A percentile compares a stretch with the other conserved stretches of the same genome.
phyloP scores from a whole-genome alignment of 1,140 invertebrate genomes.

The Cylas formicarius region DNA sequence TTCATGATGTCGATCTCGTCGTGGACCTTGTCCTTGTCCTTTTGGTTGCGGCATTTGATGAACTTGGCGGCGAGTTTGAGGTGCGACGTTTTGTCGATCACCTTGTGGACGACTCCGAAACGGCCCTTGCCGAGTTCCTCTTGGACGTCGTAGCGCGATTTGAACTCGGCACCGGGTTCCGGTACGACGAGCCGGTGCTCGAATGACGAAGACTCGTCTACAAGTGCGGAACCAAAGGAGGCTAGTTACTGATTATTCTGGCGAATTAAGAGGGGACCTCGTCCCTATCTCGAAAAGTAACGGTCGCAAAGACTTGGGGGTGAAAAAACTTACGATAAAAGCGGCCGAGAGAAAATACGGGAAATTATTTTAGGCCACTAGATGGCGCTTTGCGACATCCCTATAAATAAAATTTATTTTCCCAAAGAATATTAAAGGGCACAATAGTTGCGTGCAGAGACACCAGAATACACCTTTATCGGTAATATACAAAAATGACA shows the following conservation, averaged over 20 bases:
- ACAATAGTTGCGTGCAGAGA: too few species aligned
- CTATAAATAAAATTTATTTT: too few species aligned
- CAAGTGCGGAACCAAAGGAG: slow-evolving; percentile 17
- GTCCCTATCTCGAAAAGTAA: too few species aligned
- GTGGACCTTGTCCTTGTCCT: slow-evolving; percentile 73
- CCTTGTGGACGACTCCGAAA: slow-evolving; percentile 69
- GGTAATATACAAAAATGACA: too few species aligned
- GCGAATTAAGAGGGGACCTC: too few species aligned
- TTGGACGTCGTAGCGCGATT: slow-evolving; percentile 52
- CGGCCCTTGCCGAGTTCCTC: slow-evolving; percentile 77
- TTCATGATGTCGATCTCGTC: slow-evolving; percentile 94
- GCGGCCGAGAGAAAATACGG: too few species aligned
- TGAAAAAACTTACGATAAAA: too few species aligned
- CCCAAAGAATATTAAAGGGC: too few species aligned
- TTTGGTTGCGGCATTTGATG: slow-evolving; percentile 70
- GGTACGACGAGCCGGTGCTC: slow-evolving; percentile 36
- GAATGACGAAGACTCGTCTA: slow-evolving; percentile 33
- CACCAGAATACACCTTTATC: too few species aligned
- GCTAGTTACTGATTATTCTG: too few species aligned
- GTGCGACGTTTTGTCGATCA: slow-evolving; percentile 62
- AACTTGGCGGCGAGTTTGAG: slow-evolving; percentile 85
- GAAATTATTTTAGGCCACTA: too few species aligned
- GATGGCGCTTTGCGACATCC: too few species aligned
- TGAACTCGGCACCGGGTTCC: slow-evolving; percentile 53
- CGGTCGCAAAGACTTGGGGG: background rate